Conservation (phyloP, 2,797 vertebrate genomes). For the Australoheros facetus region DNA sequence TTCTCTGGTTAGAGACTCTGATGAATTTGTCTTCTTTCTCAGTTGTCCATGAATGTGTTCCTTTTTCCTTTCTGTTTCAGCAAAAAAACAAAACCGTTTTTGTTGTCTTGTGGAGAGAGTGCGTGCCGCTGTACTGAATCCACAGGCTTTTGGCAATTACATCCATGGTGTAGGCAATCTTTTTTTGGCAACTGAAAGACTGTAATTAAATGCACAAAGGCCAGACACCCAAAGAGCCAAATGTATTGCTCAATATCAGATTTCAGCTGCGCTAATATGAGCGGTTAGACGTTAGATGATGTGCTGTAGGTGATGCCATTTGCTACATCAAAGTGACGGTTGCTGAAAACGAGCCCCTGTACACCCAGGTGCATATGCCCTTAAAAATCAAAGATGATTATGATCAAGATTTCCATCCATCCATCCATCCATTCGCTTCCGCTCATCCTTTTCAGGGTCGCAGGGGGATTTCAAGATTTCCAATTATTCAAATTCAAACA, state of each 20-base stretch:
- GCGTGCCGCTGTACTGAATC: background rate
- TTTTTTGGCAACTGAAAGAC: background rate
- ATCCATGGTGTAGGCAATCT: background rate
- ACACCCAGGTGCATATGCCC: no score
- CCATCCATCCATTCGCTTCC: no score
- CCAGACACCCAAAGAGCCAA: background rate
- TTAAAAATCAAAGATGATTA: background rate
- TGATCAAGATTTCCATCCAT: background rate
- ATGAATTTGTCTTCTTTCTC: background rate
- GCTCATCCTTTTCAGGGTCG: no score
- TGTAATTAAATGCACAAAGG: background rate
- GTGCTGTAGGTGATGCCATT: background rate
- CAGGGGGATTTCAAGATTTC: background rate
- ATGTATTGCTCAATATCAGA: background rate
- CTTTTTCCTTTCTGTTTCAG: background rate
- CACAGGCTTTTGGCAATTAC: background rate
- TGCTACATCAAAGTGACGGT: background rate
- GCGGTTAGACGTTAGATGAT: no score
- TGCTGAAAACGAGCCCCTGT: background rate
- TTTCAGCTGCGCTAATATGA: background rate
- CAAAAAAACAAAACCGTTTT: background rate
- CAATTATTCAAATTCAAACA: background rate
- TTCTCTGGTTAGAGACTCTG: background rate
- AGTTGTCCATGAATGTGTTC: background rate
- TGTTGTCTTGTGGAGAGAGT: background rate